Percentiles rank a stretch among this genome's conserved stretches.
Evolutionary conservation across 2,888 invertebrate genomes (phyloP).

Genomic region (Caenorhabditis sp.): DNA sequence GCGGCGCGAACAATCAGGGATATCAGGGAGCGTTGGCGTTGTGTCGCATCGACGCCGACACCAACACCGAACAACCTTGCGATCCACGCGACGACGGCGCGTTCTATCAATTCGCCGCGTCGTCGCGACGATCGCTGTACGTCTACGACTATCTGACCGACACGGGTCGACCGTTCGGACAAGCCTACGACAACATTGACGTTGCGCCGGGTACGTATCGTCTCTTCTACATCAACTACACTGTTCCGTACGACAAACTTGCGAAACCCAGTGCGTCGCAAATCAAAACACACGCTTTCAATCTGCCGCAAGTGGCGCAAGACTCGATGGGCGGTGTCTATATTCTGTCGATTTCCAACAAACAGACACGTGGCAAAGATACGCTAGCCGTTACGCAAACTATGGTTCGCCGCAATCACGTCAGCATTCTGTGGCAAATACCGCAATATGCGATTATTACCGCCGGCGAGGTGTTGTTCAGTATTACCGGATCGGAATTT

Average conservation of each 20-base stretch:
- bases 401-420: constrained; percentile 42
- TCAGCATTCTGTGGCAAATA: constrained; percentile 61
- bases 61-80: constrained; percentile 12
- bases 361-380: constrained; percentile 7
- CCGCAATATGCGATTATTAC: constrained; percentile 73
- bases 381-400: constrained; percentile 23
- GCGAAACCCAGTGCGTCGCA: constrained; percentile 6
- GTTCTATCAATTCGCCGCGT: constrained; percentile 9
- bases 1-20: not conserved
- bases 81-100: constrained; percentile 8
- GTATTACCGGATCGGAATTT: constrained; percentile 73
- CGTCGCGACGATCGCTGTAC: not conserved
- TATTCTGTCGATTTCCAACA: constrained; percentile 16
- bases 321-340: constrained; percentile 40
- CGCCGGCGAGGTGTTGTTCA: constrained; percentile 72
- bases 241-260: constrained; percentile 5
- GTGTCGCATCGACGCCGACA: constrained; percentile 14
- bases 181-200: constrained; percentile 14
- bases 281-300: not conserved
- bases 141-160: constrained; percentile 15
- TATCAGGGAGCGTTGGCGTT: constrained; percentile 26
- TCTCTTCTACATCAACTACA: constrained; percentile 16
- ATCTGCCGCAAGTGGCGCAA: constrained; percentile 5
- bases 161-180: constrained; percentile 4
- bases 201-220: constrained; percentile 33